Evolutionary conservation across 2,113 vertebrate genomes (phyloP), one percentile per base, ranked within the genome.

Genomic region (Macrotus californicus): DNA sequence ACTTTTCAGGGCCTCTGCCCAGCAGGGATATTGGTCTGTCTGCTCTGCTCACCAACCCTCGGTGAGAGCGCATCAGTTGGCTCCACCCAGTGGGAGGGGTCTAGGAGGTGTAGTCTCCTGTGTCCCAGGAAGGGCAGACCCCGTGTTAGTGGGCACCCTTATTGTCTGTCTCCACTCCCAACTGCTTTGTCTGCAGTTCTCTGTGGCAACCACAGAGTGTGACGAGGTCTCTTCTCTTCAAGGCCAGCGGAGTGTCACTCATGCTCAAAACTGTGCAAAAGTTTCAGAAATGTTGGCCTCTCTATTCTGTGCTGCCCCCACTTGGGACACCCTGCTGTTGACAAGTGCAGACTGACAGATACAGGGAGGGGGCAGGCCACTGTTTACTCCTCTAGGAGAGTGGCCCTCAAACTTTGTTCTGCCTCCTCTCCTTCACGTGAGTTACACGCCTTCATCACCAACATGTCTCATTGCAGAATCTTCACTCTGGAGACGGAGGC

Each of bases 151-250:
- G 80, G 75, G 39, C 34, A n/a, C 36, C 8, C 2, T 15, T 16
- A 9, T n/a, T 14, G 15, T 75, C 48, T 13, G 3, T 70, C 13
- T 0, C 41, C 3, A 29, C 22, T 67, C 31, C 41, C n/a, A 26
- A 5, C 67, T 31, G 22, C 48, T 36, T 52, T 13, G 36, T 50
- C 3, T 3, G 59, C 81, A 64, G 52, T 75, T 89, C 54, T 73
- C 24, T 12, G 26, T 5, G 14, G 72, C 22, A 24, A 11, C 3
- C 2, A 5, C 22, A 4, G 39, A 14, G 6, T 15, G 5, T 26
- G 1, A 19, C 31, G 69, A 34, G 36, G 18, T 36, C 18, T 10
- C 34, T 7, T 43, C 24, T 36, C 24, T 80, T 69, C 36, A 75
- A 69, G 22, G 16, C 24, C 24, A 26, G 43, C 18, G 1, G 4